phyloP scores from a whole-genome alignment of 2,797 vertebrate genomes.

The Danio albolineatus region DNA sequence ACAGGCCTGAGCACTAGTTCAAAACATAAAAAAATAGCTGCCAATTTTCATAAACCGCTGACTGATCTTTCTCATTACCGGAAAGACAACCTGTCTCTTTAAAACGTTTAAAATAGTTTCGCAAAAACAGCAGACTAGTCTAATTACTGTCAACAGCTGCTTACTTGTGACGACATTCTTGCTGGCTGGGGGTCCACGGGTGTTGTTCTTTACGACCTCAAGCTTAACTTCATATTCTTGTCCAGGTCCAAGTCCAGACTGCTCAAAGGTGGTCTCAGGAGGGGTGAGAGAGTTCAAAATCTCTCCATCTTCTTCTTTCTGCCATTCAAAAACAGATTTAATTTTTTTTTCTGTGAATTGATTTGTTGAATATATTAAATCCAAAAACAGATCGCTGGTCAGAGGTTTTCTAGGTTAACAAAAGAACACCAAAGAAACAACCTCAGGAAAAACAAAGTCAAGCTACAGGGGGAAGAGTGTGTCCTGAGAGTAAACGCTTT shows the following conservation, averaged over 20 bases:
- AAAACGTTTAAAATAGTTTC: background rate
- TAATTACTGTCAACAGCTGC: conserved; percentile 60
- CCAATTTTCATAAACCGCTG: background rate
- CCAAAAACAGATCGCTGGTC: background rate
- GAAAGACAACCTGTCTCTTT: background rate
- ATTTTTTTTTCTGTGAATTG: conserved; percentile 13
- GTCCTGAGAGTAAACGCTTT: conserved; percentile 59
- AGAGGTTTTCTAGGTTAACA: conserved; percentile 2
- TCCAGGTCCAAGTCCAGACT: conserved; percentile 93
- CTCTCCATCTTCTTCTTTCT: conserved; percentile 96
- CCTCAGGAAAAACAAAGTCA: conserved; percentile 37
- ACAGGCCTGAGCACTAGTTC: background rate
- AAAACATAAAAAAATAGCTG: background rate
- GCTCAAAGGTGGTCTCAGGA: conserved; percentile 92
- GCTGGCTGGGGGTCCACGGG: conserved; percentile 88
- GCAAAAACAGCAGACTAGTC: background rate
- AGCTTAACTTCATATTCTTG: conserved; percentile 97
- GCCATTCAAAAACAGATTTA: conserved; percentile 52
- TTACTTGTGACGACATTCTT: conserved; percentile 92
- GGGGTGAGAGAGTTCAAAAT: conserved; percentile 89
- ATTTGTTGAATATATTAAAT: conserved; percentile 13
- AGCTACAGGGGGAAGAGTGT: conserved; percentile 50
- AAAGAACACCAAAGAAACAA: conserved; percentile 24
- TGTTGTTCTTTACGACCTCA: conserved; percentile 94
- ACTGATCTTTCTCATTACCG: background rate